Evolutionary conservation across 37 sponge, comb jelly and placozoan species (phyloP), one percentile per base, ranked within the genome.

Genomic region (Bolinopsis microptera): DNA sequence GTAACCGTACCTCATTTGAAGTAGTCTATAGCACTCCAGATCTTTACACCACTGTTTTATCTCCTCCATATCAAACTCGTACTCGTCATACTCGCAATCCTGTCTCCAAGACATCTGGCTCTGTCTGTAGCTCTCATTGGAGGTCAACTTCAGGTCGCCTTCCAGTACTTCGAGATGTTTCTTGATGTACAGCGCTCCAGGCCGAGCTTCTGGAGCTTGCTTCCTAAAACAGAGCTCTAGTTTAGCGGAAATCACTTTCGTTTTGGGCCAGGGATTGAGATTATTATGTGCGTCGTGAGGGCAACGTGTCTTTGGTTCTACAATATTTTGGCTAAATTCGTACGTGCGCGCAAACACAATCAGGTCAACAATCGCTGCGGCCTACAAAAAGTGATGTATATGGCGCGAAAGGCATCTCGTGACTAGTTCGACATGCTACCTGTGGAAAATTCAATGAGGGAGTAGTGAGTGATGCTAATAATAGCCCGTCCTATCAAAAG

Each of bases 101-200:
- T 77, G 61, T 38, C 90, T 8, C 90, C 90, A 86, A 1, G 90
- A 86, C 90, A 86, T 86, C 90, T 86, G 90, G 35, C 90, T 86
- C 41, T 39, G 61, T 16, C 90, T 28, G 90, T 86, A 86, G 27
- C 48, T 86, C 61, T 86, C 90, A 3, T 86, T 41, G 1, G 90
- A 41, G 26, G 31, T 86, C 48, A 26, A n/a, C 36, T 86, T 35
- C n/a, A 86, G 61, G 30, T 86, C 90, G 27, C 26, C 39, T n/a
- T 86, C 90, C 90, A 86, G 30, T 48, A 36, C 90, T 24, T 41
- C 90, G 0, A 86, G 61, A 38, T 86, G 90, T 5, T 40, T 38
- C 90, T 86, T 86, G 40, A 86, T 86, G 61, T 41, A 86, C 26
- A 86, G 35, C 1, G 90, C 90, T 13, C 9, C 35, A 18, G 90